Evolutionary conservation across 2,113 vertebrate species (phyloP), one percentile per base, ranked within the genome.

Genomic region (Toxotes jaculatrix): DNA sequence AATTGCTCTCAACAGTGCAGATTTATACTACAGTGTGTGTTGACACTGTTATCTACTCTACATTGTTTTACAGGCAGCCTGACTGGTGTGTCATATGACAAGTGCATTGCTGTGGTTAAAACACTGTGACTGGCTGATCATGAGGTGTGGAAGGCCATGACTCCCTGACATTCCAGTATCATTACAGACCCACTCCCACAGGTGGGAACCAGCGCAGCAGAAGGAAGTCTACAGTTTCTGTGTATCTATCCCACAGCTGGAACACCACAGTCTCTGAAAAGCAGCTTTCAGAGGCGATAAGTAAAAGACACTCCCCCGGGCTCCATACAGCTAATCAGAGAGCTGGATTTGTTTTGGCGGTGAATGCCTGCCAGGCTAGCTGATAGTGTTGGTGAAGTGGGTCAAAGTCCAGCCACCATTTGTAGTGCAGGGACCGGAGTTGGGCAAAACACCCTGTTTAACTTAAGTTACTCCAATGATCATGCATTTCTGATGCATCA

Each of bases 321-420:
- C 49, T 70, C 34, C 31, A 3, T 11, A 27, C 85, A 64, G 81
- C 82, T 87, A 92, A 91, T 88, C 90, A 85, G 71, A 86, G 82
- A 76, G 85, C 76, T 59, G 86, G 78, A 89, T 74, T 90, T 91
- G 73, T 94, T 91, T 91, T 91, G 88, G 85, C 84, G 77, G 77
- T 83, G 83, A 83, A 65, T 56, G 77, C 76, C 87, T 84, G 85
- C 65, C 82, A 36, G 88, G 71, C 66, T 85, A 82, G 87, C 86
- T 89, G 91, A 95, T 93, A 93, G 77, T 10, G 38, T 65, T 70
- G 68, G 67, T 17, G 69, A 89, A 92, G 87, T 77, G 83, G 91
- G 91, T 90, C 93, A 95, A 95, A 93, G 94, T 95, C 90, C 93
- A 93, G 61, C 49, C 75, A 13, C 56, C 78, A 70, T 80, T 60